Evolutionary conservation across 1,140 invertebrate species (phyloP), one percentile per base, ranked within the genome.

Genomic region (Saccostrea echinata): DNA sequence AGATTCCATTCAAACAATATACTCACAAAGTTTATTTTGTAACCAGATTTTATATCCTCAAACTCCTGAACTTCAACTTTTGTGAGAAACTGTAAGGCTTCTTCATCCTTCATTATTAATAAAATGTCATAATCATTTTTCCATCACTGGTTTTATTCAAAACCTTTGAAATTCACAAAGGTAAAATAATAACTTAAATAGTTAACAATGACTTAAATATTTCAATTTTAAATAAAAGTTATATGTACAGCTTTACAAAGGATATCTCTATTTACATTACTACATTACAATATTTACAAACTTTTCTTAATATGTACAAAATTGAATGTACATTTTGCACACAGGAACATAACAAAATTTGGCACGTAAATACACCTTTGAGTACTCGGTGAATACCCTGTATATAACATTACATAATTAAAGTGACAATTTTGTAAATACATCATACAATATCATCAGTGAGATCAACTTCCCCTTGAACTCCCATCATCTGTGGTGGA

Each of bases 41-140:
- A 98, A 11, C 98, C 98, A 87, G 97, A 97, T 94, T 98, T 97
- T 88, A 98, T 98, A 93, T 98, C 97, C 92, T 98, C 97, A 93
- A 97, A 98, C 93, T 98, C 97, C 94, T 98, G 97, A 57, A 98
- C 97, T 95, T 96, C 93, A 33, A 98, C 94, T 95, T 97, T 98
- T 68, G 96, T 97, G 88, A 98, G 94, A 92, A 97, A 97, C 92
- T 97, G 97, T 85, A 98, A 95, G 86, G 97, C 97, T 93, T 98
- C 97, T 93, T 98, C 97, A 94, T 98, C 98, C 84, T 98, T n/a
- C n/a, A n/a, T n/a, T n/a, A n/a, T n/a, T n/a, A n/a, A n/a, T n/a
- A n/a, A n/a, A n/a, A n/a, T n/a, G n/a, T n/a, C n/a, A n/a, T n/a
- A n/a, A n/a, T n/a, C n/a, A n/a, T n/a, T 18, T 16, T 18, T 57